Conservation (phyloP, 2,113 vertebrate species). For the Leptobrachium ailaonicum region DNA sequence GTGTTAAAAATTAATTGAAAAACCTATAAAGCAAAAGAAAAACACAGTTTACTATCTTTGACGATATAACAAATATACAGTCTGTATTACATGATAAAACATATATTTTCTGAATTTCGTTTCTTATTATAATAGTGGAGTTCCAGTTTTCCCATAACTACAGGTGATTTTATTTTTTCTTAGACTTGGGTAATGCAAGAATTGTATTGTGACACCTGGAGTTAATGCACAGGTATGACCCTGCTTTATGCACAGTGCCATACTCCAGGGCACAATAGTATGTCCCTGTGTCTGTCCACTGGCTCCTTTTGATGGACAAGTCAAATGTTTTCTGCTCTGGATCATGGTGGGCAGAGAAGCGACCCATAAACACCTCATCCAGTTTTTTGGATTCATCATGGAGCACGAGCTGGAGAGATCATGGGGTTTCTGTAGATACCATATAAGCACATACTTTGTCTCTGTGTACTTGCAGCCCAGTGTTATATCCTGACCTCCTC, state of each 20-base stretch:
- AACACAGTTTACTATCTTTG: too few relatives aligned
- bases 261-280: conserved; percentile 42
- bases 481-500: not conserved
- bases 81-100: too few relatives aligned
- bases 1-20: too few relatives aligned
- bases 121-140: too few relatives aligned
- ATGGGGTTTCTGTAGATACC: conserved; percentile 27
- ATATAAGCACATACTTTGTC: conserved; percentile 37
- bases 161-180: too few relatives aligned
- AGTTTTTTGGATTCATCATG: conserved; percentile 32
- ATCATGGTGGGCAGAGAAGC: conserved; percentile 17
- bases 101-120: too few relatives aligned
- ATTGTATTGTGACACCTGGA: too few relatives aligned
- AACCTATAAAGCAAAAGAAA: too few relatives aligned
- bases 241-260: conserved; percentile 6
- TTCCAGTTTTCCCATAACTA: too few relatives aligned
- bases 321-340: conserved; percentile 4
- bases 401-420: conserved; percentile 26
- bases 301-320: conserved; percentile 20
- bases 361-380: conserved; percentile 1
- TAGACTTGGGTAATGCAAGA: too few relatives aligned
- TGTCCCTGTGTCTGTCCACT: conserved; percentile 9
- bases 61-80: too few relatives aligned
- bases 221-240: not conserved
- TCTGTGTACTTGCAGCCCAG: conserved; percentile 10